phyloP scores from a whole-genome alignment of 1,140 invertebrate species.

The Drosophila truncata region DNA sequence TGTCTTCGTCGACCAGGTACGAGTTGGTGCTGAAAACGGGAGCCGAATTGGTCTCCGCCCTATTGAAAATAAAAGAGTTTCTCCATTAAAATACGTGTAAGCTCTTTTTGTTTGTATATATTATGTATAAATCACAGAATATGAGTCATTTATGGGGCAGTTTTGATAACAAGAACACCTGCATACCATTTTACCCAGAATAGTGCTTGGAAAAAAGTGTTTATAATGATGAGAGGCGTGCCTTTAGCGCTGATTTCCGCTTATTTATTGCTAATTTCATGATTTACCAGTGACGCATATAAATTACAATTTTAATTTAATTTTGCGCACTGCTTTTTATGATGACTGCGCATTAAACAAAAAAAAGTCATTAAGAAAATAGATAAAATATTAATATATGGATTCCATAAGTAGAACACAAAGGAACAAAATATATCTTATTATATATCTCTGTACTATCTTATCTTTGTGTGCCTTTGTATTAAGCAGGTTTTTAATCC shows the following conservation, averaged over 20 bases:
- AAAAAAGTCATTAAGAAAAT: neutral
- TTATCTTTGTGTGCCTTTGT: constrained; percentile 9
- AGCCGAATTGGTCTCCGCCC: constrained; percentile 87
- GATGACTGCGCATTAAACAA: constrained; percentile 1
- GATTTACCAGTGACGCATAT: constrained; percentile 21
- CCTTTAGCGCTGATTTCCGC: neutral
- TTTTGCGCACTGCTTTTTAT: neutral
- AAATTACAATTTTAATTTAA: constrained; percentile 33
- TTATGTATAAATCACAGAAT: neutral
- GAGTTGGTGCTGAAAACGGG: constrained; percentile 91
- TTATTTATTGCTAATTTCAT: constrained; percentile 14
- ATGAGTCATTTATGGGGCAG: neutral
- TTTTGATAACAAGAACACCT: constrained; percentile 3
- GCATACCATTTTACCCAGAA: neutral
- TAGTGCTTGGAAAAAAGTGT: neutral
- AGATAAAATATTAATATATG: constrained; percentile 11
- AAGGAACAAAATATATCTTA: neutral
- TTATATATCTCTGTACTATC: neutral
- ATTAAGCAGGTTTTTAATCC: constrained; percentile 6
- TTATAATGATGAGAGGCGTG: neutral
- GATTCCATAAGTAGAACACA: constrained; percentile 2
- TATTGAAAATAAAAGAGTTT: constrained; percentile 62
- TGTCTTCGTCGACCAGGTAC: constrained; percentile 90
- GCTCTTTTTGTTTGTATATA: too few species aligned
- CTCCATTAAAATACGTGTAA: neutral